A percentile compares a stretch with the other conserved stretches of the same genome.
phyloP scores from a whole-genome alignment of 2,888 invertebrate genomes.

The Oscheius sp. region DNA sequence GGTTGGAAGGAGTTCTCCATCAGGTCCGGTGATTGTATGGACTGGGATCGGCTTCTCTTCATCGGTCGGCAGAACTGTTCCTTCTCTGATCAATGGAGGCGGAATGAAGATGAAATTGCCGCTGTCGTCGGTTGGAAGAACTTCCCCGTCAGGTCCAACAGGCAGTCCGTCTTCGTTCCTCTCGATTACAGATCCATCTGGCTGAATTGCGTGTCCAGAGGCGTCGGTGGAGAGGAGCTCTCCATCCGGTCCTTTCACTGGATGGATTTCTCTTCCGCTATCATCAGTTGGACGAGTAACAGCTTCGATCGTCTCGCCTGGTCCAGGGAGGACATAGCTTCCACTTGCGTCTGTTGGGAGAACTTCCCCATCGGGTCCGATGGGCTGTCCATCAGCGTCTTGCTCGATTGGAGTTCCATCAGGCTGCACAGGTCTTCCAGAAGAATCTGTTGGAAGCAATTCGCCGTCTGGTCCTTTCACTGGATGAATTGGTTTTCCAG shows the following conservation, averaged over 20 bases:
- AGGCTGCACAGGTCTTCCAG: conserved; percentile 26
- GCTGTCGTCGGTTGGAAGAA: conserved; percentile 36
- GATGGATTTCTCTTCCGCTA: not conserved
- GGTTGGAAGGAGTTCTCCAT: conserved; percentile 41
- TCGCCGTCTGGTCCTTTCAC: conserved; percentile 32
- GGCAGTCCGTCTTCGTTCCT: conserved; percentile 40
- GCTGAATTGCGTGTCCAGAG: conserved; percentile 34
- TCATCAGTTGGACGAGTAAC: conserved; percentile 28
- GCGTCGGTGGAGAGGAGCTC: conserved; percentile 38
- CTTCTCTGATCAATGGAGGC: conserved; percentile 1
- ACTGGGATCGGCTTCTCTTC: conserved; percentile 7
- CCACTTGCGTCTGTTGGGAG: conserved; percentile 52
- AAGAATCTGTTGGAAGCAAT: conserved; percentile 39
- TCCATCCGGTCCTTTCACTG: conserved; percentile 39
- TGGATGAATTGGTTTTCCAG: conserved; percentile 40
- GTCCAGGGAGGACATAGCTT: conserved; percentile 40
- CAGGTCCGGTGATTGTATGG: conserved; percentile 27
- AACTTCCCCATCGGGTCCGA: conserved; percentile 34
- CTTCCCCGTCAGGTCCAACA: conserved; percentile 47
- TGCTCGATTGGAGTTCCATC: no score
- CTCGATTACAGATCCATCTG: conserved; percentile 21
- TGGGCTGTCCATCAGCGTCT: conserved; percentile 43
- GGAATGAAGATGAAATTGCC: conserved; percentile 31
- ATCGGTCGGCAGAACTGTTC: conserved; percentile 32
- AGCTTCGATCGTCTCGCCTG: conserved; percentile 51